These are phyloP conservation scores for Amphimedon queenslandica DNA, from an alignment of 37 sponge, comb jelly and placozoan genomes.

Conservation along the genomic window DNA sequence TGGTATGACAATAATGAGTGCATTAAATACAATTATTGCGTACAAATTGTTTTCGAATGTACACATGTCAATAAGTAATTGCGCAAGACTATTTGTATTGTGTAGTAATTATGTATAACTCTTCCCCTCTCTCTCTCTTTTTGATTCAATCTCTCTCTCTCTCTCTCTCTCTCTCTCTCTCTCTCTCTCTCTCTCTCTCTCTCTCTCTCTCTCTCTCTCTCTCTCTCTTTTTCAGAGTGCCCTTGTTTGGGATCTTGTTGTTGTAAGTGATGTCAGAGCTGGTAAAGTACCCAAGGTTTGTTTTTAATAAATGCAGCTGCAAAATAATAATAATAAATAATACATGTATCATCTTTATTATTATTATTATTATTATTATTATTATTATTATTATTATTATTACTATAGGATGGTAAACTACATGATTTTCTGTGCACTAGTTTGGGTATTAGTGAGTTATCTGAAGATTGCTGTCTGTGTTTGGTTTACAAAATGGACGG, in stretches of 20 bases:
- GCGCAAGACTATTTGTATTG: too few relatives aligned
- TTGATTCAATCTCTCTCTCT: too few relatives aligned
- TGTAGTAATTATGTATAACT: too few relatives aligned
- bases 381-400: not conserved
- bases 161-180: not conserved
- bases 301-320: too few relatives aligned
- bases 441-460: not conserved
- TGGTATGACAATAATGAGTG: not conserved
- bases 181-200: not conserved
- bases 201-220: constrained; percentile 2
- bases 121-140: too few relatives aligned
- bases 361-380: not conserved
- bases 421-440: not conserved
- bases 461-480: constrained; percentile 16
- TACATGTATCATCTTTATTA: too few relatives aligned
- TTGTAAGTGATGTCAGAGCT: constrained; percentile 4
- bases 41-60: too few relatives aligned
- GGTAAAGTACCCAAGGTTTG: not conserved
- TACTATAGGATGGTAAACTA: constrained; percentile 3
- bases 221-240: not conserved
- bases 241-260: not conserved
- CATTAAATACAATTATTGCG: not conserved
- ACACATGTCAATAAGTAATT: too few relatives aligned
- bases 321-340: too few relatives aligned
- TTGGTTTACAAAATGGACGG: constrained; percentile 53